Evolutionary conservation across 2,888 invertebrate species (phyloP), one percentile per base, ranked within the genome.

Genomic region (Napeogenes sylphis): DNA sequence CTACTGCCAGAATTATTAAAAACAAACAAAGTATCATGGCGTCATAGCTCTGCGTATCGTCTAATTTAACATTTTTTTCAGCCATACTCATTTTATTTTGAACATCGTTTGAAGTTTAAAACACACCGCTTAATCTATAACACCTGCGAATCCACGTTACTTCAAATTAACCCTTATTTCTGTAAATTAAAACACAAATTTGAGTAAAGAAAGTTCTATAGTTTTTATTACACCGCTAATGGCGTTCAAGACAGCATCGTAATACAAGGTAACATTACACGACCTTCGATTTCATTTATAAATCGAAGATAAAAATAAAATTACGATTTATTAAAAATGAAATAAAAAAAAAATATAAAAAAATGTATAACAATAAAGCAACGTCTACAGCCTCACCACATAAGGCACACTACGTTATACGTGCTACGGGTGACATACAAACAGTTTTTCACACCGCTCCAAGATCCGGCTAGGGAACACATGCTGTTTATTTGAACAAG

Each of bases 401-500:
- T 12, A 42, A 42, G 42, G 0, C 10, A 42, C 10, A 10, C 5
- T 42, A 10, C 6, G 42, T 10, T 42, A 42, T 6, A 42, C 42
- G 42, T 42, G 42, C 10, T 42, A 42, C 35, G 35, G 21, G 30
- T 45, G 45, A 56, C 32, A 30, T 45, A 57, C 2, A 33, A 57
- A 21, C 57, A 32, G 32, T 13, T 83, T 82, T 85, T 85, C 87
- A 87, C 80, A 87, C 80, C 81, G 76, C 60, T 70, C 73, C 76
- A 75, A 83, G 81, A 88, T 84, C 86, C 86, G 85, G 85, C 75
- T 80, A 77, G 71, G 75, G 71, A 77, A 75, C 88, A 88, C 78
- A 78, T 87, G 87, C 70, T 88, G 85, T 90, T 90, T 90, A 84
- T 90, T 90, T 87, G 78, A 75, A 80, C 76, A 84, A 77, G 78